These are phyloP conservation scores for Holothuria scabra DNA, from an alignment of 53 echinoderm and acorn worm species.

Conservation along the genomic window DNA sequence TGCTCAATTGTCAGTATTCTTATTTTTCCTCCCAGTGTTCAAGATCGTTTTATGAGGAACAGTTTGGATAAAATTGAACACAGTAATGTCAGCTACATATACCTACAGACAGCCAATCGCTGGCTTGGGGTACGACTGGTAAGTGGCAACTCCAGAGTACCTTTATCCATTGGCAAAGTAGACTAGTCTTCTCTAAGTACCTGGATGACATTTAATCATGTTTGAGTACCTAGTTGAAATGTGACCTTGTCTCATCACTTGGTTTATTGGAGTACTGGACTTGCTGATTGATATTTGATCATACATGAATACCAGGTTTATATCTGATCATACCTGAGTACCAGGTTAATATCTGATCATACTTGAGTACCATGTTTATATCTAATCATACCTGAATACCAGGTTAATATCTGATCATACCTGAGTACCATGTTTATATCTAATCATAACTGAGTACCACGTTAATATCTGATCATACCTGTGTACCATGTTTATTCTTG, in stretches of 20 bases:
- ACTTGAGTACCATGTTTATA: no score
- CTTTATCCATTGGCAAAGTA: no score
- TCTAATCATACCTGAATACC: neutral
- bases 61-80: conserved; percentile 72
- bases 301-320: no score
- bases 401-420: neutral
- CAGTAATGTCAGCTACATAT: conserved; percentile 70
- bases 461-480: no score
- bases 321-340: neutral
- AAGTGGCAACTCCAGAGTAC: conserved; percentile 4
- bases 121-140: conserved; percentile 94
- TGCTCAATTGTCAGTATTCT: no score
- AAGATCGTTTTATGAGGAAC: conserved; percentile 64
- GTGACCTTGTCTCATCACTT: no score
- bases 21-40: conserved; percentile 42
- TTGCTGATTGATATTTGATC: no score
- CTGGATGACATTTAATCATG: no score
- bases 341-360: neutral
- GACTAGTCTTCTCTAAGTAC: no score
- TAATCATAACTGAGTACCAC: no score
- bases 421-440: neutral
- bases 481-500: neutral
- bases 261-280: no score
- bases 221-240: neutral
- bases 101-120: conserved; percentile 77